phyloP scores from a whole-genome alignment of 2,888 invertebrate species.

The Anthrax anthrax region DNA sequence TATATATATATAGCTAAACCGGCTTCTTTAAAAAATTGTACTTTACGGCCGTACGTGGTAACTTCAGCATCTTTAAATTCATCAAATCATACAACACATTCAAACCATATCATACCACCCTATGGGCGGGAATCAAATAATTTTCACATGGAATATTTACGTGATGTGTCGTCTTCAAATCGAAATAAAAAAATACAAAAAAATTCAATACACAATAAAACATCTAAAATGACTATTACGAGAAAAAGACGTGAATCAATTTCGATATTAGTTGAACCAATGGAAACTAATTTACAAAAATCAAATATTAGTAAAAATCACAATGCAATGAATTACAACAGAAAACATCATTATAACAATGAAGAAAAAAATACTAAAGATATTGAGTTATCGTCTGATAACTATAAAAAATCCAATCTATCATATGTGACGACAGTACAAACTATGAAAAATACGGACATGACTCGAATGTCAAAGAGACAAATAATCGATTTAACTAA shows the following conservation, averaged over 20 bases:
- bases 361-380: background rate
- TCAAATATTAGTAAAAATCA: background rate
- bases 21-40: slow-evolving; percentile 72
- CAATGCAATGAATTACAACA: slow-evolving; percentile 1
- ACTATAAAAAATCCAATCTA: slow-evolving; percentile 14
- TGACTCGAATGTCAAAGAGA: slow-evolving; percentile 12
- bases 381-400: background rate
- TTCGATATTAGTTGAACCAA: slow-evolving; percentile 1
- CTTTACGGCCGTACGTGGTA: slow-evolving; percentile 51
- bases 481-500: slow-evolving; percentile 8
- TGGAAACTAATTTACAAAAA: slow-evolving; percentile 4
- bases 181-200: slow-evolving; percentile 1
- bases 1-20: slow-evolving; percentile 49
- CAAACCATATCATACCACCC: slow-evolving; percentile 33
- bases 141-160: slow-evolving; percentile 34
- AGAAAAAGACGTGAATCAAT: slow-evolving; percentile 5
- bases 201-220: slow-evolving; percentile 8
- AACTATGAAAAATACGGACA: slow-evolving; percentile 5
- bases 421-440: slow-evolving; percentile 11
- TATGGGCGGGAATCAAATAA: slow-evolving; percentile 34
- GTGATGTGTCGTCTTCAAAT: slow-evolving; percentile 19
- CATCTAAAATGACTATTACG: slow-evolving; percentile 3
- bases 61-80: slow-evolving; percentile 37
- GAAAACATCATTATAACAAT: background rate
- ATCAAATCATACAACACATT: slow-evolving; percentile 34